Base-by-base conservation (phyloP, 2,797 vertebrate genomes). In the Gymnopithys bicolor region DNA sequence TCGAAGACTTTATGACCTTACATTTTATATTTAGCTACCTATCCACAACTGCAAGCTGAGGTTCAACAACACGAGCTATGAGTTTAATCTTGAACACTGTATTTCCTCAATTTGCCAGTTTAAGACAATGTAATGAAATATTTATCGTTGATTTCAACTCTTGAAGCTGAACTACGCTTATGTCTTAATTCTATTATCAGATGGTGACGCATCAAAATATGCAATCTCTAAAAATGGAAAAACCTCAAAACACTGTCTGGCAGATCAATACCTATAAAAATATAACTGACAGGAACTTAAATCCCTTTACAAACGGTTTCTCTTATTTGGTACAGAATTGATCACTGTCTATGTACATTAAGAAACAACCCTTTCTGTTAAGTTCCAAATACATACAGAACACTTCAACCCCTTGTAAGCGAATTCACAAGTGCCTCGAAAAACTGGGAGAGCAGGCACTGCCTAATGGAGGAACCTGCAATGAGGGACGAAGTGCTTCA, bases 71-170 rank as follows among this genome's bases (percentile, higher is more conserved):
- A 49, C 2, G 30, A 86, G 28, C 45, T 83, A 30, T 2, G 2
- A 62, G 27, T 68, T 84, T 52, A 60, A 71, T 51, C 18, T n/a
- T 22, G 32, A 81, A 74, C 32, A 32, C 23, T 22, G 21, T 23
- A 73, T 69, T 80, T 78, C 37, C 58, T 75, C 16, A 13, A n/a
- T 91, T 52, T n/a, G 23, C 35, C 58, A 68, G 19, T 84, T 92
- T 84, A 69, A 89, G 49, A 49, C 48, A 91, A 70, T 28, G 76
- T 59, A 84, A 94, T 94, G 13, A 84, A 89, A 77, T 70, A 79
- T 85, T 95, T 73, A 93, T 63, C 55, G 52, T 39, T 66, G 41
- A 90, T 55, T 81, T 80, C 79, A 93, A 81, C 19, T 35, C 62
- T 15, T 81, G 35, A 85, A 60, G 46, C 56, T 74, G 49, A 85